Percentiles rank a stretch among this genome's conserved stretches.
Conservation (phyloP, 2,113 vertebrate genomes). For the Pampusana beccarii region DNA sequence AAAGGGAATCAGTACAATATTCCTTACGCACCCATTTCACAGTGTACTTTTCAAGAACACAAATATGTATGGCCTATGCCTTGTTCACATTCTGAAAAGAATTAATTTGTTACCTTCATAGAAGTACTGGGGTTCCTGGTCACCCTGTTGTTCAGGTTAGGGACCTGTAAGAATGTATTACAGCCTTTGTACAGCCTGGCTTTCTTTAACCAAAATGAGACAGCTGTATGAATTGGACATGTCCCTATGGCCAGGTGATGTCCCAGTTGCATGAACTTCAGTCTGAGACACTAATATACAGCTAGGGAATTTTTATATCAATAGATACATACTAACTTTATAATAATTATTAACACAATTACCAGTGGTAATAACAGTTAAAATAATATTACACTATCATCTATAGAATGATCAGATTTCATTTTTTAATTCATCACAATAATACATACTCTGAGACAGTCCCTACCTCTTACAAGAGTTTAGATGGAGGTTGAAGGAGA, state of each 20-base stretch:
- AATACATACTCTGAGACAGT: not conserved
- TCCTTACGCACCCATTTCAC: not conserved
- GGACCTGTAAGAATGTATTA: not conserved
- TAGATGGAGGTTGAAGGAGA: not conserved
- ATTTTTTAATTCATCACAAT: not conserved
- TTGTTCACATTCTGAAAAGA: not conserved
- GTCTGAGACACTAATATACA: not conserved
- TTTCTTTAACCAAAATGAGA: not conserved
- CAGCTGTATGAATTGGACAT: not conserved
- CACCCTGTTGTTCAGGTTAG: not conserved
- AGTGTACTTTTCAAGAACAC: not conserved
- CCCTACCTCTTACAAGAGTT: not conserved
- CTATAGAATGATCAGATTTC: not conserved
- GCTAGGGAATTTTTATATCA: not conserved
- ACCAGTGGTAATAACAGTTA: not conserved
- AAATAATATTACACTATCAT: not conserved
- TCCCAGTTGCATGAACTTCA: not conserved
- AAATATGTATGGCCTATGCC: not conserved
- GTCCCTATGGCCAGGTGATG: not conserved
- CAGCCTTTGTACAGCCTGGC: not conserved
- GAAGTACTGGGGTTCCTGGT: not conserved
- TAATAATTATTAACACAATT: not conserved
- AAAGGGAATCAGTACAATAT: not conserved
- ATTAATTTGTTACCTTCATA: not conserved
- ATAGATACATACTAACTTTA: not conserved